Conservation (phyloP, 2,888 invertebrate genomes). For the Sialis fuliginosa region DNA sequence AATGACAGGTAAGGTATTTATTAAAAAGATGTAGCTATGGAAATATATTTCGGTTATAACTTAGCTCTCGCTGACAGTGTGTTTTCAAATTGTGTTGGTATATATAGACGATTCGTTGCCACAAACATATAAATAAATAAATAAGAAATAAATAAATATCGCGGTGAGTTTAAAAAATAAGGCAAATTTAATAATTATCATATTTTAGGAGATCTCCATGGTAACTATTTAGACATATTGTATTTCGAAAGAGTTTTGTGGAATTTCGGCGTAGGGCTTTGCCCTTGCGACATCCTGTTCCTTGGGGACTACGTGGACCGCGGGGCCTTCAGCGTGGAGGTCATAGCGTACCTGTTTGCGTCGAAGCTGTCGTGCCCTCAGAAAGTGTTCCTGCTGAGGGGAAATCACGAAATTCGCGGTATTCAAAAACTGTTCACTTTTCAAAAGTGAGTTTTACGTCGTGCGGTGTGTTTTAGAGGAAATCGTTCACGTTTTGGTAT, state of each 20-base stretch:
- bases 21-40: too few species aligned
- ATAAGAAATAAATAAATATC: too few species aligned
- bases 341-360: conserved; percentile 49
- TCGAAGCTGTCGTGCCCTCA: conserved; percentile 48
- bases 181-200: too few species aligned
- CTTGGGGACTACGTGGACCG: conserved; percentile 65
- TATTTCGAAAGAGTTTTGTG: conserved; percentile 52
- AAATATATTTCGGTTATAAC: too few species aligned
- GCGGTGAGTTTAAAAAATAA: too few species aligned
- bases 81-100: too few species aligned
- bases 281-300: conserved; percentile 46
- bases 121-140: too few species aligned
- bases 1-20: too few species aligned
- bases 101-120: too few species aligned
- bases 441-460: conserved; percentile 17
- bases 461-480: background rate
- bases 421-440: conserved; percentile 61
- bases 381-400: conserved; percentile 44
- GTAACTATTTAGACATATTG: conserved; percentile 48
- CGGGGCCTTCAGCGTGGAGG: conserved; percentile 48
- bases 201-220: conserved; percentile 49
- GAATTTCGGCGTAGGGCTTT: conserved; percentile 44
- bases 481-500: background rate
- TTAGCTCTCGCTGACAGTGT: too few species aligned
- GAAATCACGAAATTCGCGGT: conserved; percentile 59